Percentiles rank a stretch among this genome's conserved stretches.
Conservation (phyloP, 2,113 vertebrate species). For the Casuarius casuarius region DNA sequence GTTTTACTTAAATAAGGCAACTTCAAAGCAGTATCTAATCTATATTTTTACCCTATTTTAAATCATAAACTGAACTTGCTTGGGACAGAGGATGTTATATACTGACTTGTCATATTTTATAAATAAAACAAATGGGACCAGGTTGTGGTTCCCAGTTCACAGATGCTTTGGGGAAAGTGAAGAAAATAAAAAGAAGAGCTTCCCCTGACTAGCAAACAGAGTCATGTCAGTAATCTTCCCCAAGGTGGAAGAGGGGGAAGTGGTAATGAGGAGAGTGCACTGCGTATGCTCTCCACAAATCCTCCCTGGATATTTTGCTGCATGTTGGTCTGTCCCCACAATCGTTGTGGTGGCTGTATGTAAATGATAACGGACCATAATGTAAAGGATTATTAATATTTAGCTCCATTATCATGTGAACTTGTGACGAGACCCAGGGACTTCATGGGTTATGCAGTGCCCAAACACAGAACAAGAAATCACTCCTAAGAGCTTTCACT, state of each 20-base stretch:
- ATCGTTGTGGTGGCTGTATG: neutral
- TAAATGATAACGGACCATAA: neutral
- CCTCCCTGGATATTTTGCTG: neutral
- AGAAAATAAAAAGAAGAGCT: neutral
- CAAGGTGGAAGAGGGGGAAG: neutral
- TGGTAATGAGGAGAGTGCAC: neutral
- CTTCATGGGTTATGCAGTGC: neutral
- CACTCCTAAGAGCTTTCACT: neutral
- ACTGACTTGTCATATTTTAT: neutral
- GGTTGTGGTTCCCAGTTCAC: neutral
- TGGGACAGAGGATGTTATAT: neutral
- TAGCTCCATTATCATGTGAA: neutral
- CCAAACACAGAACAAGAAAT: neutral
- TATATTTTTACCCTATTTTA: neutral
- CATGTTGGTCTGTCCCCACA: neutral
- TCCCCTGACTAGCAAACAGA: neutral
- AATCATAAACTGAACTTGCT: neutral
- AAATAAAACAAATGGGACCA: slow-evolving; percentile 9
- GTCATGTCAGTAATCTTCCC: neutral
- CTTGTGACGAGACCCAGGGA: neutral
- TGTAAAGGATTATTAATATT: neutral
- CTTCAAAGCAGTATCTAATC: slow-evolving; percentile 36
- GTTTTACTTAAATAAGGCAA: neutral
- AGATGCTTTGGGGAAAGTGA: neutral
- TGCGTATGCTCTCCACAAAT: neutral